Evolutionary conservation across 2,113 vertebrate genomes (phyloP).

Genomic region (Odontophorus gujanensis): DNA sequence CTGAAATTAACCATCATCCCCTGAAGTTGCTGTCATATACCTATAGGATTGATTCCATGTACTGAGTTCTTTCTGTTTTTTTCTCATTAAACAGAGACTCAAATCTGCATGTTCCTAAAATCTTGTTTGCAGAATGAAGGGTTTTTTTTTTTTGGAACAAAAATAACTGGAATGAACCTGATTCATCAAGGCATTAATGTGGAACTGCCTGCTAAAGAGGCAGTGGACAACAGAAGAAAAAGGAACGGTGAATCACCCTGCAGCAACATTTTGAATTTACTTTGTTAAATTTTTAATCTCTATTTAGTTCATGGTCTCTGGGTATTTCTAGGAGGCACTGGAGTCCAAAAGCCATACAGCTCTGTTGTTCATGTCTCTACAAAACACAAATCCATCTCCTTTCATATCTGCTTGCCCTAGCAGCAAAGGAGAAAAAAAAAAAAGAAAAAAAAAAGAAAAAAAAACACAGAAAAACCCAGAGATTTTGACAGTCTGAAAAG

Average conservation of each 20-base stretch:
- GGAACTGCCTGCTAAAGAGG: neutral
- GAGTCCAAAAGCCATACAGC: neutral
- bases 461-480: fast-evolving
- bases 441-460: fast-evolving
- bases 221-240: neutral
- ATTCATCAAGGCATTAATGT: neutral
- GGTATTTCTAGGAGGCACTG: neutral
- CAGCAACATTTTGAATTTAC: neutral
- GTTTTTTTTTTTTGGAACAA: neutral
- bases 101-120: neutral
- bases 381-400: neutral
- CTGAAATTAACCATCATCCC: neutral
- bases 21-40: neutral
- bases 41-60: fast-evolving
- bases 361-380: neutral
- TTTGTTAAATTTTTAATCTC: slow-evolving; percentile 14
- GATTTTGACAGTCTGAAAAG: slow-evolving; percentile 6
- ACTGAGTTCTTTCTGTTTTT: neutral
- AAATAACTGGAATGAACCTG: neutral
- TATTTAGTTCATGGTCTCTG: neutral
- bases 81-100: neutral
- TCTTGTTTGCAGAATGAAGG: neutral
- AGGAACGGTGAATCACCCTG: neutral
- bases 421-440: neutral
- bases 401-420: neutral